A percentile compares a stretch with the other conserved stretches of the same genome.
Evolutionary conservation across 2,888 invertebrate genomes (phyloP).

Genomic region (Atethmia centrago): DNA sequence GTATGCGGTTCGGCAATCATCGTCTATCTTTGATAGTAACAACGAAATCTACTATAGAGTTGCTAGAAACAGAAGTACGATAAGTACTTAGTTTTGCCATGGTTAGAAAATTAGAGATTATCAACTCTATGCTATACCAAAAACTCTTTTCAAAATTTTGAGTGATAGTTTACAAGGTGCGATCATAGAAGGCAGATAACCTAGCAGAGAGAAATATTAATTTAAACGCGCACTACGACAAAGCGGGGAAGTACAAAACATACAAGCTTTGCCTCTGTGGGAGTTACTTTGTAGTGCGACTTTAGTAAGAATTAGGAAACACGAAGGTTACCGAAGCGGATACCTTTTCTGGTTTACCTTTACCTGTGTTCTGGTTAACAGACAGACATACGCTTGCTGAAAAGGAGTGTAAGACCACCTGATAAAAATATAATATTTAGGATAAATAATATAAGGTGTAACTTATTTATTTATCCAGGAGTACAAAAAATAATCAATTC

Average conservation of each 20-base stretch:
- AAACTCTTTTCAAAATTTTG: not conserved
- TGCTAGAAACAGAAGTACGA: not conserved
- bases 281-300: not conserved
- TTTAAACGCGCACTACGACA: not conserved
- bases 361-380: not conserved
- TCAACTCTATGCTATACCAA: not conserved
- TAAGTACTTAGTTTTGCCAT: not conserved
- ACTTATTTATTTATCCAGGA: no score
- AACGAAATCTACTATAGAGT: not conserved
- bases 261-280: not conserved
- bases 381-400: not conserved
- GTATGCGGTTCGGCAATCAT: not conserved
- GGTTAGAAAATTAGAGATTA: not conserved
- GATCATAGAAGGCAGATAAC: not conserved
- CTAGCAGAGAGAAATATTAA: not conserved
- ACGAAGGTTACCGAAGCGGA: not conserved
- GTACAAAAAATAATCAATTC: not conserved
- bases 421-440: not conserved
- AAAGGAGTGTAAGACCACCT: not conserved
- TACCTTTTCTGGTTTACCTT: not conserved
- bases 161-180: no score
- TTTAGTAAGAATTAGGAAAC: not conserved
- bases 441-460: no score
- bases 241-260: not conserved
- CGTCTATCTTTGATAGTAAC: not conserved